Percentiles rank a stretch among this genome's conserved stretches.
Evolutionary conservation across 2,888 invertebrate genomes (phyloP).

Genomic region (Conchocele bisecta): DNA sequence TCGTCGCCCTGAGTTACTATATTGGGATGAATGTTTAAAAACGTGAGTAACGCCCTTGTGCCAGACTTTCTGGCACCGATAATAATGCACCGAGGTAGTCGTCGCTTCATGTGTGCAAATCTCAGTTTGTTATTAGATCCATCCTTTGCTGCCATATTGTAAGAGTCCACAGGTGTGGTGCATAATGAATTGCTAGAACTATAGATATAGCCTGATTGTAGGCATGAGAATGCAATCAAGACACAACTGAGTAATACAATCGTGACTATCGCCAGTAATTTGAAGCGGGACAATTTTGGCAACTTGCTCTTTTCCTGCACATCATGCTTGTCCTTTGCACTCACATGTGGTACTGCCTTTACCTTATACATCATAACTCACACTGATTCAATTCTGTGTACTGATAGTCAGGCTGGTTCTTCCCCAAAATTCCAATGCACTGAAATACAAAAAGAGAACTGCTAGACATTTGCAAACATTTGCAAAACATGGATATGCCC

Average conservation of each 20-base stretch:
- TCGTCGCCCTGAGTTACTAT: constrained; percentile 97
- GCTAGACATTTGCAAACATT: too few relatives aligned
- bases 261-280: constrained; percentile 27
- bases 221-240: constrained; percentile 38
- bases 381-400: too few relatives aligned
- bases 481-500: too few relatives aligned
- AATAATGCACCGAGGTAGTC: constrained; percentile 82
- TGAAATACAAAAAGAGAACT: too few relatives aligned
- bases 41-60: constrained; percentile 83
- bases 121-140: constrained; percentile 6
- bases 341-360: too few relatives aligned
- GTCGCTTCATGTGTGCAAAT: constrained; percentile 65
- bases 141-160: neutral
- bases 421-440: too few relatives aligned
- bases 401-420: too few relatives aligned
- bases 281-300: constrained; percentile 39
- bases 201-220: constrained; percentile 26
- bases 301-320: too few relatives aligned
- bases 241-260: constrained; percentile 20
- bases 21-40: constrained; percentile 84
- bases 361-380: too few relatives aligned
- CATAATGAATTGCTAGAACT: constrained; percentile 37
- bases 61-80: constrained; percentile 83
- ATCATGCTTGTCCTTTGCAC: too few relatives aligned
- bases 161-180: constrained; percentile 9